Evolutionary conservation across 2,888 invertebrate species (phyloP), one percentile per base, ranked within the genome.

Genomic region (Drosophila putrida): DNA sequence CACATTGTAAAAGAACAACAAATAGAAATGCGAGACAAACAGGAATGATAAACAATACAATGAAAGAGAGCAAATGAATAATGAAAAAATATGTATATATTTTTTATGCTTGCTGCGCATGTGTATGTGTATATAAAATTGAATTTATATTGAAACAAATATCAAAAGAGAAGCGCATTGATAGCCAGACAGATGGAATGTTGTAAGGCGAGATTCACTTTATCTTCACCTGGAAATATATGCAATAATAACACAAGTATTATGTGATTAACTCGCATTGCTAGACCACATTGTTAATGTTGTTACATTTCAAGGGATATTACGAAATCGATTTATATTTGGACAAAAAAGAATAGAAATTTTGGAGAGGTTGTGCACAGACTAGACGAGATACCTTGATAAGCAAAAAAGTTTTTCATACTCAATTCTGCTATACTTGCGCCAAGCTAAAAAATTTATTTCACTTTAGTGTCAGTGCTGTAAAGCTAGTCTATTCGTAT

Each of bases 71-170:
- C 15, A 41, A 47, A 39, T 51, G 61, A 61, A 74, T 71, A 68
- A 57, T 79, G 64, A 66, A 77, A 72, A 76, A 43, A 41, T 15
- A 9, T 50, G 46, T 39, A 43, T 50, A 46, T 39, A 43, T 55
- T 63, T 72, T 67, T 50, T 59, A 39, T 49, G 46, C 20, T 35
- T 43, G 47, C 15, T 39, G 47, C 55, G 8, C 33, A 5, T 54
- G 27, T 39, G 53, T 47, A 64, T 50, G 43, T 61, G 60, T 53
- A 82, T 78, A 58, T 71, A 55, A 76, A 80, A 80, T 78, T 81
- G 82, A 78, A 80, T 72, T 78, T 81, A 75, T 80, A 78, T 76
- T 78, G 80, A 59, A 74, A 71, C 69, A 79, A 79, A 74, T 67
- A 70, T 47, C 58, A 54, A 46, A 25, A 71, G 51, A 53, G 69